Evolutionary conservation across 2,888 invertebrate genomes (phyloP).

Genomic region (Drosophila sordidula): DNA sequence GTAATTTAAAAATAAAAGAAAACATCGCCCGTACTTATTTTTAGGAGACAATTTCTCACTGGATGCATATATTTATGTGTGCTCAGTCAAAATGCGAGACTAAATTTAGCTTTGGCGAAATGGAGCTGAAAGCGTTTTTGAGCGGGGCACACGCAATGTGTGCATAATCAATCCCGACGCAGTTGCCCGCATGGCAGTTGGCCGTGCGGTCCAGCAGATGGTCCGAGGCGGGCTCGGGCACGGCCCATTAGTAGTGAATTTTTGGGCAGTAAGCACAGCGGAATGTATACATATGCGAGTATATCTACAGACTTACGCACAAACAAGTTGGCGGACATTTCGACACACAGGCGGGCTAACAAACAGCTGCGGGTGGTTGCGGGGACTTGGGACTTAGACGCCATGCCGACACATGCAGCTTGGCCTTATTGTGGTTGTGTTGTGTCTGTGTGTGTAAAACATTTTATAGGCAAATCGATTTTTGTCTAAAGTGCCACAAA

Average conservation of each 20-base stretch:
- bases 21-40: too few species aligned
- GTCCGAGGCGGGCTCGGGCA: neutral
- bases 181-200: slow-evolving; percentile 27
- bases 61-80: too few species aligned
- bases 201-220: slow-evolving; percentile 19
- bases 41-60: too few species aligned
- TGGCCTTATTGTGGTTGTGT: slow-evolving; percentile 38
- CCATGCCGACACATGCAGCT: slow-evolving; percentile 46
- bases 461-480: slow-evolving; percentile 82
- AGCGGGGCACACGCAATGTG: slow-evolving; percentile 23
- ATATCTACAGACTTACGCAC: slow-evolving; percentile 25
- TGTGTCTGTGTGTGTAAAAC: slow-evolving; percentile 63
- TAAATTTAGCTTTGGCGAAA: slow-evolving; percentile 5
- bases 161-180: slow-evolving; percentile 29
- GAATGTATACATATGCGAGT: slow-evolving; percentile 18
- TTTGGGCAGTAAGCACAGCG: slow-evolving; percentile 60
- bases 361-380: slow-evolving; percentile 13
- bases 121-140: slow-evolving; percentile 19
- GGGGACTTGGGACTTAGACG: slow-evolving; percentile 32
- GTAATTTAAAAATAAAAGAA: too few species aligned
- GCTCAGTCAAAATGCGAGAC: neutral
- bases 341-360: slow-evolving; percentile 33
- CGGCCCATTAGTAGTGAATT: slow-evolving; percentile 62
- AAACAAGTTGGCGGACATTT: slow-evolving; percentile 56
- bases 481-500: slow-evolving; percentile 81